These are phyloP conservation scores for Cossypha caffra DNA, from an alignment of 2,797 vertebrate species.

Conservation along the genomic window DNA sequence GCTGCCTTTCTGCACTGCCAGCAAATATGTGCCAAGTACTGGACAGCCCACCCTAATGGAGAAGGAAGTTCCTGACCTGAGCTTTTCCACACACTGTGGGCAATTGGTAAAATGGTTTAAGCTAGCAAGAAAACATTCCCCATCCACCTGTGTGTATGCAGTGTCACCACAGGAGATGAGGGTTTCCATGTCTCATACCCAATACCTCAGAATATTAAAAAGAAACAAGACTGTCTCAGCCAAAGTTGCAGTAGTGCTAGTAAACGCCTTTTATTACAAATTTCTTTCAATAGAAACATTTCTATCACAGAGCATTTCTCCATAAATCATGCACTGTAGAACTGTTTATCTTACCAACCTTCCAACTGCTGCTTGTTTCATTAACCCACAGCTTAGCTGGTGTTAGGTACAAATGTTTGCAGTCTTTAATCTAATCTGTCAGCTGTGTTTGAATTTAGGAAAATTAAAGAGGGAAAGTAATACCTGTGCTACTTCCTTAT, in stretches of 20 bases:
- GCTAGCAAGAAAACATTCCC: neutral
- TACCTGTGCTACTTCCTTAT: neutral
- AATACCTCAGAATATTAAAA: neutral
- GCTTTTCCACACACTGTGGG: neutral
- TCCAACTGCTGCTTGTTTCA: constrained; percentile 13
- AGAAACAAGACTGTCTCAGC: neutral
- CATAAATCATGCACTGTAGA: neutral
- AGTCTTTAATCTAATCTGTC: constrained; percentile 3
- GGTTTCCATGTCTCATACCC: neutral
- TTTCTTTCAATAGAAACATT: neutral
- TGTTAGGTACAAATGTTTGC: neutral
- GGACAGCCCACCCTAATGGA: neutral
- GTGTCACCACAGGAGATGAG: rapidly evolving
- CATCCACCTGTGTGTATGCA: too few species aligned
- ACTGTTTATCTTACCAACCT: constrained; percentile 15
- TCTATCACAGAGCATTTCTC: neutral
- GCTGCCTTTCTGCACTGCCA: neutral
- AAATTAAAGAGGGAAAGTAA: neutral
- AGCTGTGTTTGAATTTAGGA: neutral
- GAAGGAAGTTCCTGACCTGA: neutral
- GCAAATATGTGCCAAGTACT: rapidly evolving
- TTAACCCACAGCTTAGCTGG: neutral
- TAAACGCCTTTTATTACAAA: neutral
- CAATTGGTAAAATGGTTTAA: neutral
- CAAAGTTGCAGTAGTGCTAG: neutral